Evolutionary conservation across 2,888 invertebrate species (phyloP).

Genomic region (Eupithecia dodoneata): DNA sequence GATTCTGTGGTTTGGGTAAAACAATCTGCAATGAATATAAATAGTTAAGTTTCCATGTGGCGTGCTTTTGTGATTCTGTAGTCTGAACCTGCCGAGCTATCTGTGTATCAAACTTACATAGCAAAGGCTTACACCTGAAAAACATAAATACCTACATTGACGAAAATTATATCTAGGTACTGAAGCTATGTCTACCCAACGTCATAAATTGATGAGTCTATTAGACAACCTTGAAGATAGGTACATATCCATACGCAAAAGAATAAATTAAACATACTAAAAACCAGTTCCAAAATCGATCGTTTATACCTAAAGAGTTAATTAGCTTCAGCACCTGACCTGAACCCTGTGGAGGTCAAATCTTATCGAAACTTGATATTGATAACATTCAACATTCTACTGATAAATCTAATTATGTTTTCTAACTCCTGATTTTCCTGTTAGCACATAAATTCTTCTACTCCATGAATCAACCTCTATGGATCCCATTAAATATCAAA

Average conservation of each 20-base stretch:
- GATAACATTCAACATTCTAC: background rate
- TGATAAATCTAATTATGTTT: background rate
- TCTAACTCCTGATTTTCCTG: background rate
- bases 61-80: background rate
- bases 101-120: background rate
- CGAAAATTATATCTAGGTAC: background rate
- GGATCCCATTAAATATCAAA: background rate
- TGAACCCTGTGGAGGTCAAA: background rate
- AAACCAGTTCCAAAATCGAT: conserved; percentile 23
- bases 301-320: background rate
- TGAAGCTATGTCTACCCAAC: background rate
- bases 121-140: background rate
- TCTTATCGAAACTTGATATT: background rate
- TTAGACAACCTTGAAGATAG: conserved; percentile 15
- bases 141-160: background rate
- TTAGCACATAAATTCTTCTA: background rate
- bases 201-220: background rate
- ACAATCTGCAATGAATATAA: background rate
- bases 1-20: background rate
- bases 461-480: background rate
- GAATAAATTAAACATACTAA: conserved; percentile 32
- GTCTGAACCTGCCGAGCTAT: background rate
- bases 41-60: background rate
- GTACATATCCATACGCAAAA: conserved; percentile 24
- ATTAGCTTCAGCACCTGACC: background rate